phyloP scores from a whole-genome alignment of 2,797 vertebrate genomes.

The Tolypeutes matacus region DNA sequence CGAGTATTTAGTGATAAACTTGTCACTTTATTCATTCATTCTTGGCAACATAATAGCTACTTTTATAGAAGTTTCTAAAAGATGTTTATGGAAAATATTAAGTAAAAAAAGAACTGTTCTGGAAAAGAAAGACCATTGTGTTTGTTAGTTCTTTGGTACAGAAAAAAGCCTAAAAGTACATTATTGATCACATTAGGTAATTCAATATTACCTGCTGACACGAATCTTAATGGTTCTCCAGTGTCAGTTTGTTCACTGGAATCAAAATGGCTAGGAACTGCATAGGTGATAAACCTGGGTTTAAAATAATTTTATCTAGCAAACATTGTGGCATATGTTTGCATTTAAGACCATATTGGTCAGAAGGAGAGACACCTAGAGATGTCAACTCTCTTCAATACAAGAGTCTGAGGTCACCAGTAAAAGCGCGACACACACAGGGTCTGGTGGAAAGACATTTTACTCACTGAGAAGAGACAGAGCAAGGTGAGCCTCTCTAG shows the following conservation, averaged over 20 bases:
- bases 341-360: neutral
- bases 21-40: neutral
- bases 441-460: no score
- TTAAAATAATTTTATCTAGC: constrained; percentile 7
- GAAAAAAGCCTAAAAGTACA: neutral
- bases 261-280: neutral
- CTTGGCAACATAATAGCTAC: constrained; percentile 8
- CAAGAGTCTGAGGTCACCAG: no score
- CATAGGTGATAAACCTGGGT: neutral
- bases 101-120: neutral
- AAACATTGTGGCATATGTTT: neutral
- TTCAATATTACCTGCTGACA: neutral
- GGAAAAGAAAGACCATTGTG: neutral
- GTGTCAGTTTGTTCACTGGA: neutral
- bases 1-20: neutral
- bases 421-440: no score
- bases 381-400: no score
- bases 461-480: no score
- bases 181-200: neutral
- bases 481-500: no score
- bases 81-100: neutral
- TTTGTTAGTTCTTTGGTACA: constrained; percentile 2
- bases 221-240: neutral
- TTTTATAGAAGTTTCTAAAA: constrained; percentile 46
- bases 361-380: no score